Conservation (phyloP, 2,113 vertebrate species). For the Onychostoma macrolepis region DNA sequence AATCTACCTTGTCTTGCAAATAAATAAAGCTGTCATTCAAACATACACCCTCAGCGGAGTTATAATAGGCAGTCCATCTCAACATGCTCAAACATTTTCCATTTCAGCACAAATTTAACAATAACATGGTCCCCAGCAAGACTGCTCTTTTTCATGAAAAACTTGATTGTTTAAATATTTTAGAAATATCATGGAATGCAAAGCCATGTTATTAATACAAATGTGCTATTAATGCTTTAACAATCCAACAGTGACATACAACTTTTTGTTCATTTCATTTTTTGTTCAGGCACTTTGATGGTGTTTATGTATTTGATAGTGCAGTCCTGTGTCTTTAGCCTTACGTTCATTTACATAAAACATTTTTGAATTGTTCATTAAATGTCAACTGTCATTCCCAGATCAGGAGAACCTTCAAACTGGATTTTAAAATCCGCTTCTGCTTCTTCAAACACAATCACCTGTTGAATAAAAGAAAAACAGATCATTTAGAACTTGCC, state of each 20-base stretch:
- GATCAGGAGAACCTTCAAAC: constrained; percentile 80
- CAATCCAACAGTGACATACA: not conserved
- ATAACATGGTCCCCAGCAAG: not conserved
- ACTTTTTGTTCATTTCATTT: not conserved
- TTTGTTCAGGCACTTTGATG: not conserved
- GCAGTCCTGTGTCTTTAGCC: not conserved
- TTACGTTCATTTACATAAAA: not conserved
- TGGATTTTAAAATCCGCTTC: constrained; percentile 81
- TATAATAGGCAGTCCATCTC: not conserved
- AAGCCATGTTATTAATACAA: not conserved
- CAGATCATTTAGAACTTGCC: not conserved
- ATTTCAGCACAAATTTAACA: not conserved
- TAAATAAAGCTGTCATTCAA: not conserved
- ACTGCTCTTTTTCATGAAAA: not conserved
- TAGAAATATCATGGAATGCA: not conserved
- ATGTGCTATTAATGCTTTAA: not conserved
- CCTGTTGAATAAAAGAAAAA: constrained; percentile 66
- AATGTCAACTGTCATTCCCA: constrained; percentile 82
- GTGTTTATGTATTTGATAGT: not conserved
- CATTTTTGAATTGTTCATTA: constrained; percentile 45
- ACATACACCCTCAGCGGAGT: not conserved
- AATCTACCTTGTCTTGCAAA: not conserved
- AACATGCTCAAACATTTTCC: not conserved
- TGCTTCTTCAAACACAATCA: constrained; percentile 89
- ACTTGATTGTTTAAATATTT: not conserved